Conservation (phyloP, 1,140 invertebrate genomes). For the Camponotus pennsylvanicus region DNA sequence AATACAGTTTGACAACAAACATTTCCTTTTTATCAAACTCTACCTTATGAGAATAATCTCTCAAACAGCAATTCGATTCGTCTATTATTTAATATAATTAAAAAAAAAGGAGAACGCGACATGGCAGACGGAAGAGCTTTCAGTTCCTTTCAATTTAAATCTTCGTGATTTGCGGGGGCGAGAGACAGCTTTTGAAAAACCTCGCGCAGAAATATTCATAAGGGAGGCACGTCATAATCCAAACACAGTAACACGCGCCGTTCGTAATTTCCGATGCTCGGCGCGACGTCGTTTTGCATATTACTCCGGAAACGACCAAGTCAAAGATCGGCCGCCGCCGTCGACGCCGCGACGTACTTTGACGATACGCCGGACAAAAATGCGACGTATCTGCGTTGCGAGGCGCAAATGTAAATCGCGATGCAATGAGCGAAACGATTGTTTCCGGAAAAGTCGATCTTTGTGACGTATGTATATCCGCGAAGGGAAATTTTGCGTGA, state of each 20-base stretch:
- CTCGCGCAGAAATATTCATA: background rate
- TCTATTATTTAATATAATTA: background rate
- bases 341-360: background rate
- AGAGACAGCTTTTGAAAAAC: background rate
- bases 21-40: background rate
- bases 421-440: no score
- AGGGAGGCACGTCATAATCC: background rate
- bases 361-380: background rate
- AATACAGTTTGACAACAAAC: no score
- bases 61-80: background rate
- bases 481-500: background rate
- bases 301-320: background rate
- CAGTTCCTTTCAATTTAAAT: background rate
- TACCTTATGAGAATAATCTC: background rate
- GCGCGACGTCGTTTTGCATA: background rate
- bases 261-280: constrained; percentile 7
- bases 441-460: no score
- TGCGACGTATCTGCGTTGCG: background rate
- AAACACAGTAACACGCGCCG: constrained; percentile 1
- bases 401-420: background rate
- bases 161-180: background rate
- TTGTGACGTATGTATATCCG: background rate
- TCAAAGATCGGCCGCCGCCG: background rate
- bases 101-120: background rate
- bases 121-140: background rate